Evolutionary conservation across 2,113 vertebrate genomes (phyloP).

Genomic region (Chamaetylas fuelleborni): DNA sequence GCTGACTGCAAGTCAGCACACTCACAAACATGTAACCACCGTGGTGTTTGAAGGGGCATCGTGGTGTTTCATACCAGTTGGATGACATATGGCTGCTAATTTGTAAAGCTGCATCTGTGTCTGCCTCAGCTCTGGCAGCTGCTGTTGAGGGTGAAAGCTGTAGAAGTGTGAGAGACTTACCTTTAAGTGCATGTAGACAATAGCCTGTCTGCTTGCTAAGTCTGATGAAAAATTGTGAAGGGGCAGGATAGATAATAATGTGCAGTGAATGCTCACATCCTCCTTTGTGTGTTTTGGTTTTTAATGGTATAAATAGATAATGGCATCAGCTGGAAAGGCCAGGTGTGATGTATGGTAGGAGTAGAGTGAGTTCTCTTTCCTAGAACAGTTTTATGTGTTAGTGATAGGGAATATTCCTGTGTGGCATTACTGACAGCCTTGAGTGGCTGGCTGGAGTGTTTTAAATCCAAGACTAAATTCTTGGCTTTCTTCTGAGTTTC

Average conservation of each 20-base stretch:
- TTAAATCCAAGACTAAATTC: neutral
- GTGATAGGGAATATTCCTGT: neutral
- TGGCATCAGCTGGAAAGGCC: neutral
- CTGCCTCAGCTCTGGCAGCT: neutral
- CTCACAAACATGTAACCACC: fast-evolving
- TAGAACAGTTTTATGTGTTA: neutral
- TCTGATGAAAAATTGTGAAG: neutral
- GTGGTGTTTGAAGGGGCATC: neutral
- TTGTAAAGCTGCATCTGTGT: neutral
- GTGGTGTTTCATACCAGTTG: neutral
- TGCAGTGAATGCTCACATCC: neutral
- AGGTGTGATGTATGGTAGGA: neutral
- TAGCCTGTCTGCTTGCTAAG: neutral
- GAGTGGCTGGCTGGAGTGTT: neutral
- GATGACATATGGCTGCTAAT: neutral
- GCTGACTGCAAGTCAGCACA: too few species aligned
- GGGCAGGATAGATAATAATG: neutral
- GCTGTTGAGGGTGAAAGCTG: neutral
- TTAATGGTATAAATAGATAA: neutral
- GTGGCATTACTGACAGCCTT: neutral
- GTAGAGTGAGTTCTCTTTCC: neutral
- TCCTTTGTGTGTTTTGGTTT: neutral
- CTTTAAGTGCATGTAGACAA: neutral
- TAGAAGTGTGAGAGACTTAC: neutral
- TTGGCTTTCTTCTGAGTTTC: neutral